Evolutionary conservation across 2,797 vertebrate genomes (phyloP).

Genomic region (Parauchenoglanis ngamensis): DNA sequence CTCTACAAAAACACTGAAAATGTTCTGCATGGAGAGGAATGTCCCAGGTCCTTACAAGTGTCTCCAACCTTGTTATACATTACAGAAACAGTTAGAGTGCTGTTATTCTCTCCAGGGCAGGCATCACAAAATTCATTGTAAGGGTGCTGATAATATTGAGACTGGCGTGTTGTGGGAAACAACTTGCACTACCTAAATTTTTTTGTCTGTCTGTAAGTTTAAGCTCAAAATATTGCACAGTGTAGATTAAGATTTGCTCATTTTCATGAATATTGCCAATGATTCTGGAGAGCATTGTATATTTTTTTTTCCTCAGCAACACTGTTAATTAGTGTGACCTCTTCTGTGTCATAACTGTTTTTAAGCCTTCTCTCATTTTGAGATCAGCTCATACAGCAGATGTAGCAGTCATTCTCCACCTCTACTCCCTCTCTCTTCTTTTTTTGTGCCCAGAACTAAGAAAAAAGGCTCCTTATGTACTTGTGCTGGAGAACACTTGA

Average conservation of each 20-base stretch:
- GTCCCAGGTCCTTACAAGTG: background rate
- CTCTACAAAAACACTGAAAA: background rate
- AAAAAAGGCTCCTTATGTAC: constrained; percentile 92
- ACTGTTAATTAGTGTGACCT: constrained; percentile 89
- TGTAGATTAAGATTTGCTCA: background rate
- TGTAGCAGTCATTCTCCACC: constrained; percentile 91
- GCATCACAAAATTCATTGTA: background rate
- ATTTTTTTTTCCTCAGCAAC: constrained; percentile 65
- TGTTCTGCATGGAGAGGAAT: background rate
- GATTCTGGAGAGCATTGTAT: constrained; percentile 51
- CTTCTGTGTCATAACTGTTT: constrained; percentile 90
- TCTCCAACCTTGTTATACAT: background rate
- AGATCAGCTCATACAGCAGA: constrained; percentile 92
- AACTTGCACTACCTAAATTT: background rate
- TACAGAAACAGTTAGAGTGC: background rate
- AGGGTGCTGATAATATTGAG: background rate
- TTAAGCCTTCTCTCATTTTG: constrained; percentile 77
- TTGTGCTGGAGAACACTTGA: constrained; percentile 99
- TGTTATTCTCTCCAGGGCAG: background rate
- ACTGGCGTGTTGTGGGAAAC: background rate
- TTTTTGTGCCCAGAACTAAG: constrained; percentile 89
- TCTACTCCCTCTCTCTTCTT: constrained; percentile 72
- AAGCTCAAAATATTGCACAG: background rate
- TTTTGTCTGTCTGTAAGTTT: background rate
- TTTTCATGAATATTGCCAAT: constrained; percentile 24